Evolutionary conservation across 2,888 invertebrate genomes (phyloP).

Genomic region (Parthenolecanium corni): DNA sequence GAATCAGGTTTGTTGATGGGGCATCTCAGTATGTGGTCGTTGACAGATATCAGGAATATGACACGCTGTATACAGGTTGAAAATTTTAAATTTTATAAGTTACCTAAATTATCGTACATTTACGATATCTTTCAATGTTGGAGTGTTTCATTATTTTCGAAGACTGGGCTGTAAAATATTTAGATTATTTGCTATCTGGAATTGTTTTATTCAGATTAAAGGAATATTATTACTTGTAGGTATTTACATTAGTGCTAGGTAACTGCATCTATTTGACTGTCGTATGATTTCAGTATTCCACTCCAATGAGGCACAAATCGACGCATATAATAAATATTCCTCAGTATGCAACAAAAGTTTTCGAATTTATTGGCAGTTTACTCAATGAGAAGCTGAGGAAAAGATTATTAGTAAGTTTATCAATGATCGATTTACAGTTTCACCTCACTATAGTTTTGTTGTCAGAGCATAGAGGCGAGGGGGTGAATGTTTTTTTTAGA

Average conservation of each 20-base stretch:
- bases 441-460: no score
- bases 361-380: constrained; percentile 69
- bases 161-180: background rate
- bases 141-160: background rate
- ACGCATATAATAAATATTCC: constrained; percentile 80
- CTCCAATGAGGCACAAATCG: constrained; percentile 81
- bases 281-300: constrained; percentile 60
- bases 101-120: no score
- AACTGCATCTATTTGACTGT: no score
- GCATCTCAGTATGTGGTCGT: constrained; percentile 63
- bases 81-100: no score
- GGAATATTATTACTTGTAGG: no score
- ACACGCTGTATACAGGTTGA: constrained; percentile 60
- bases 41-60: constrained; percentile 56
- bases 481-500: no score
- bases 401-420: constrained; percentile 57
- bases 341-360: constrained; percentile 63
- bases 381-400: constrained; percentile 73
- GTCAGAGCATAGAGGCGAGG: no score
- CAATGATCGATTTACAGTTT: no score
- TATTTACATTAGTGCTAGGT: no score
- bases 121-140: background rate
- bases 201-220: background rate
- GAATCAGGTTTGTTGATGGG: constrained; percentile 55
- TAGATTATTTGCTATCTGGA: background rate